Conservation (phyloP, 2,113 vertebrate genomes). For the Scytalopus superciliaris region DNA sequence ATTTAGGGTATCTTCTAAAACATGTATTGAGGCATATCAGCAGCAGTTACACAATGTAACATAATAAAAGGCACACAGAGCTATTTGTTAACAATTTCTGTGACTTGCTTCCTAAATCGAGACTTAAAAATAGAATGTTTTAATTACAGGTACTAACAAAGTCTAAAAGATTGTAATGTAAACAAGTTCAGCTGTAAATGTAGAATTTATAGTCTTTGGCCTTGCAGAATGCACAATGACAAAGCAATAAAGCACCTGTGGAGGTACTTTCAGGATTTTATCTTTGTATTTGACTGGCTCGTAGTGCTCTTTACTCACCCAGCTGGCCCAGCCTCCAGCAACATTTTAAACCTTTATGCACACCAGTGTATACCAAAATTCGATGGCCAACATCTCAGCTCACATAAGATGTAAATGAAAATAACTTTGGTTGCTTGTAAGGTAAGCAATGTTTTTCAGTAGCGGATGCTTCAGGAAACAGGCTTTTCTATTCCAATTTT, state of each 20-base stretch:
- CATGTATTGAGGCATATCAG: too few species aligned
- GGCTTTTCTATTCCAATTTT: neutral
- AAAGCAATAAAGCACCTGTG: neutral
- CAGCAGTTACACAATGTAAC: too few species aligned
- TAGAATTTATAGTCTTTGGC: neutral
- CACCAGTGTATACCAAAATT: neutral
- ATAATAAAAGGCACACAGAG: too few species aligned
- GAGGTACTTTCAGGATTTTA: neutral
- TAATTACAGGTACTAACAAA: too few species aligned
- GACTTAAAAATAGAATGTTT: too few species aligned
- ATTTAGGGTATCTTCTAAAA: neutral
- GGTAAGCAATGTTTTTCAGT: neutral
- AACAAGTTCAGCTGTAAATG: neutral
- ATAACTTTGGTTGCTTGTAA: neutral
- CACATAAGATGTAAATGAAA: neutral
- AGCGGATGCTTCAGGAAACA: neutral
- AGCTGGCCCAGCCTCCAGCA: neutral
- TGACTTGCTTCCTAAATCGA: too few species aligned
- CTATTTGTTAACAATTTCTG: too few species aligned
- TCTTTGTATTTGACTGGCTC: neutral
- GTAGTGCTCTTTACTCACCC: neutral
- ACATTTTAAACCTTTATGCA: neutral
- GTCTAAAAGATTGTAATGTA: too few species aligned
- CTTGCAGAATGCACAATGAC: neutral
- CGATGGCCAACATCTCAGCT: neutral